These are phyloP conservation scores for Lepetodrilus schrolli DNA, from an alignment of 2,888 invertebrate species.

Conservation along the genomic window DNA sequence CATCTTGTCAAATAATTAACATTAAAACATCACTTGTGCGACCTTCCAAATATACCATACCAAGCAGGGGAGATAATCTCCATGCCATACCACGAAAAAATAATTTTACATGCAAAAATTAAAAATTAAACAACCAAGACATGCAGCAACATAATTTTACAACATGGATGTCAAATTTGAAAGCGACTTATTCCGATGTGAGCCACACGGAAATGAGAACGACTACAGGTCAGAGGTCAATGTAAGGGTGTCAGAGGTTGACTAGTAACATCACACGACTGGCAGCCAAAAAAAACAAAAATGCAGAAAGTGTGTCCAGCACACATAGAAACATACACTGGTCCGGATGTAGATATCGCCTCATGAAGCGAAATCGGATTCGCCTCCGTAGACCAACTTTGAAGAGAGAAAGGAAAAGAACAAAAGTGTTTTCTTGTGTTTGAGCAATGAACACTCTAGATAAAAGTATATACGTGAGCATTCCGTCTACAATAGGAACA, in stretches of 20 bases:
- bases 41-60: too few relatives aligned
- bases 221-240: too few relatives aligned
- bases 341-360: conserved; percentile 48
- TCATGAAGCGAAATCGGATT: conserved; percentile 67
- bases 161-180: too few relatives aligned
- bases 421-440: background rate
- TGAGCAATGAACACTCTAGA: background rate
- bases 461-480: background rate
- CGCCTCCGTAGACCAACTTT: conserved; percentile 70
- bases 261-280: background rate
- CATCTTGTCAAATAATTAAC: too few relatives aligned
- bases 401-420: conserved; percentile 46
- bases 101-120: too few relatives aligned
- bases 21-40: too few relatives aligned
- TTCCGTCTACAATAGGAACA: background rate
- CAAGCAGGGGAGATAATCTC: too few relatives aligned
- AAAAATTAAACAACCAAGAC: too few relatives aligned
- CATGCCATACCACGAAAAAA: too few relatives aligned
- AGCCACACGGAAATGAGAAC: too few relatives aligned
- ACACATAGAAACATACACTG: conserved; percentile 39
- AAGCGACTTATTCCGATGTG: too few relatives aligned
- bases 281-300: background rate
- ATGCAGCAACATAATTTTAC: too few relatives aligned
- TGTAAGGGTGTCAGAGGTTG: background rate
- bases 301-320: background rate